Evolutionary conservation across 2,888 invertebrate genomes (phyloP).

Genomic region (Xestia c-nigrum): DNA sequence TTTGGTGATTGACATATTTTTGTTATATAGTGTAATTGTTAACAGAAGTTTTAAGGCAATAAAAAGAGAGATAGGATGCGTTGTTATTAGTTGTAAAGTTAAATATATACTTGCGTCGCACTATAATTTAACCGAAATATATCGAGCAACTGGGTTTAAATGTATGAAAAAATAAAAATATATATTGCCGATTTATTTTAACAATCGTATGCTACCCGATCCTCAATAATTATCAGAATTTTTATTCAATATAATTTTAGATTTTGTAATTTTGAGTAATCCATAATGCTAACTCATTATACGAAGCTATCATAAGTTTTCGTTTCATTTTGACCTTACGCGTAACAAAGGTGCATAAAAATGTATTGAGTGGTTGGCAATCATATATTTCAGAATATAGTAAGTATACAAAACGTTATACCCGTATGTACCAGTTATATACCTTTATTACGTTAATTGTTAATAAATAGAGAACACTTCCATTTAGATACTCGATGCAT

Average conservation of each 20-base stretch:
- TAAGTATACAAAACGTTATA: slow-evolving; percentile 67
- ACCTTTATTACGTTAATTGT: slow-evolving; percentile 68
- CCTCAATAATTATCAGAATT: slow-evolving; percentile 59
- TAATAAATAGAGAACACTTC: slow-evolving; percentile 64
- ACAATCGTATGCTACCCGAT: slow-evolving; percentile 62
- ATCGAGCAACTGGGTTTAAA: slow-evolving; percentile 67
- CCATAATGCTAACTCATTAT: slow-evolving; percentile 66
- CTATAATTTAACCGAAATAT: slow-evolving; percentile 47
- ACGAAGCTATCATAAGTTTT: slow-evolving; percentile 63
- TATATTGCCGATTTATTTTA: slow-evolving; percentile 64
- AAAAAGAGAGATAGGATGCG: slow-evolving; percentile 60
- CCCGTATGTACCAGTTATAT: slow-evolving; percentile 63
- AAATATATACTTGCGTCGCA: slow-evolving; percentile 49
- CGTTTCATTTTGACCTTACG: slow-evolving; percentile 67
- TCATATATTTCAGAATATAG: slow-evolving; percentile 65
- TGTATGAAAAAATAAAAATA: slow-evolving; percentile 40
- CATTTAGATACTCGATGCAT: slow-evolving; percentile 52
- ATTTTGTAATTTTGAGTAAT: slow-evolving; percentile 64
- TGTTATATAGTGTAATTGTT: slow-evolving; percentile 63
- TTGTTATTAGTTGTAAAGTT: slow-evolving; percentile 63
- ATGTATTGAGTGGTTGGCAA: slow-evolving; percentile 62
- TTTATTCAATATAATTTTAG: slow-evolving; percentile 64
- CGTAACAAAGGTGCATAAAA: slow-evolving; percentile 65
- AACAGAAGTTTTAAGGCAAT: slow-evolving; percentile 61
- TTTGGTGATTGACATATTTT: slow-evolving; percentile 63